Percentiles rank a stretch among this genome's conserved stretches.
Conservation (phyloP, 1,140 invertebrate genomes). For the Andrena cerasifolii region DNA sequence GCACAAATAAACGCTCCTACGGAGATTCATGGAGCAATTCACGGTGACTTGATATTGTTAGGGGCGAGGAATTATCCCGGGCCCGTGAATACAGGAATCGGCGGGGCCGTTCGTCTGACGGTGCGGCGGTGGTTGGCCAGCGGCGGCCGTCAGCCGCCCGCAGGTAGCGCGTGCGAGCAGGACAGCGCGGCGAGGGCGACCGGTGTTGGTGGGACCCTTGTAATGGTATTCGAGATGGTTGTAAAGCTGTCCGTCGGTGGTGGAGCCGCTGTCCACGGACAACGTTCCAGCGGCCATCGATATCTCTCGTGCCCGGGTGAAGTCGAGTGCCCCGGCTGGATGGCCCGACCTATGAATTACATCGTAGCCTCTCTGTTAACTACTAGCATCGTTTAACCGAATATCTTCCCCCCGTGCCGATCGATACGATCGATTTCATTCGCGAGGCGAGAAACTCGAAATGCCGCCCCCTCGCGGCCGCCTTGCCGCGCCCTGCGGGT, state of each 20-base stretch:
- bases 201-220: slow-evolving; percentile 43
- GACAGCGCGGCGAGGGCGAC: slow-evolving; percentile 28
- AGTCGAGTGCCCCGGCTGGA: slow-evolving; percentile 25
- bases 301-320: slow-evolving; percentile 34
- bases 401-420: slow-evolving; percentile 27
- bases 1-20: slow-evolving; percentile 70
- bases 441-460: slow-evolving; percentile 45
- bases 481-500: slow-evolving; percentile 21
- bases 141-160: no score
- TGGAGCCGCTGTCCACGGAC: slow-evolving; percentile 50
- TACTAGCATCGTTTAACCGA: slow-evolving; percentile 52
- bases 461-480: no score
- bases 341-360: slow-evolving; percentile 62
- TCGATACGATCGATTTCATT: slow-evolving; percentile 65
- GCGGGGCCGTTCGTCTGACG: slow-evolving; percentile 67
- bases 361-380: slow-evolving; percentile 53
- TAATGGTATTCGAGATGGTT: slow-evolving; percentile 48
- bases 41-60: slow-evolving; percentile 77
- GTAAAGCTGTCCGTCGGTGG: slow-evolving; percentile 39
- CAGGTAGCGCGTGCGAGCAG: slow-evolving; percentile 44
- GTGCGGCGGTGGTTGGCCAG: no score
- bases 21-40: slow-evolving; percentile 78
- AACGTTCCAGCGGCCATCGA: slow-evolving; percentile 48
- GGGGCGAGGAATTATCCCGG: slow-evolving; percentile 70
- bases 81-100: slow-evolving; percentile 71